Evolutionary conservation across 2,113 vertebrate genomes (phyloP).

Genomic region (Tragulus kanchil): DNA sequence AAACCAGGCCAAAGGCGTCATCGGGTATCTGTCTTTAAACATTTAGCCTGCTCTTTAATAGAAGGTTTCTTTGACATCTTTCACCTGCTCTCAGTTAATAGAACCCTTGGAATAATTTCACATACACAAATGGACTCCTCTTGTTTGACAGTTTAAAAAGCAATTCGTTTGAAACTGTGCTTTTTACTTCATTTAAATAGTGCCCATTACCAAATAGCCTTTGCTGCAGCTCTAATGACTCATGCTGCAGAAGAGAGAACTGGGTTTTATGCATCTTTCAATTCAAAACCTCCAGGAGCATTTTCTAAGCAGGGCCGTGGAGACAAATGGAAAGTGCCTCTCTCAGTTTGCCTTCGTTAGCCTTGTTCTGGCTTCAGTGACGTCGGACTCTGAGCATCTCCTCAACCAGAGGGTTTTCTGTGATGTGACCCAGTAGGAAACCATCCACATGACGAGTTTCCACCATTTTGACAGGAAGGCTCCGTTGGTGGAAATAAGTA

Average conservation of each 20-base stretch:
- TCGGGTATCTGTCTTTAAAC: slow-evolving; percentile 18
- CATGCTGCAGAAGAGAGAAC: neutral
- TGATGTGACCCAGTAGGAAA: neutral
- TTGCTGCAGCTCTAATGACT: neutral
- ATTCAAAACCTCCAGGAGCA: slow-evolving; percentile 19
- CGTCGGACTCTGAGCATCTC: neutral
- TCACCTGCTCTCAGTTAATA: slow-evolving; percentile 62
- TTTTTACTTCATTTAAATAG: slow-evolving; percentile 73
- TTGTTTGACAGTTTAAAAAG: slow-evolving; percentile 78
- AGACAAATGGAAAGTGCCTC: neutral
- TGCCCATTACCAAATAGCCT: slow-evolving; percentile 46
- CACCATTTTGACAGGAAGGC: neutral
- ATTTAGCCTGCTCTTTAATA: neutral
- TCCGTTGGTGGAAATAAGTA: neutral
- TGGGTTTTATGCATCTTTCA: slow-evolving; percentile 16
- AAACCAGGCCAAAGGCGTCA: neutral
- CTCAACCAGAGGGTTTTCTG: neutral
- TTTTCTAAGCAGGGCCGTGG: neutral
- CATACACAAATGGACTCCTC: slow-evolving; percentile 67
- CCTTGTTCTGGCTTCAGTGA: neutral
- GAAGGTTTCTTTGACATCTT: neutral
- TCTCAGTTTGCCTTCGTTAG: neutral
- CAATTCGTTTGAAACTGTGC: slow-evolving; percentile 49
- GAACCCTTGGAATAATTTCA: slow-evolving; percentile 64
- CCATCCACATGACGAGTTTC: neutral